phyloP scores from a whole-genome alignment of 2,797 vertebrate species.

The Mico argentatus region DNA sequence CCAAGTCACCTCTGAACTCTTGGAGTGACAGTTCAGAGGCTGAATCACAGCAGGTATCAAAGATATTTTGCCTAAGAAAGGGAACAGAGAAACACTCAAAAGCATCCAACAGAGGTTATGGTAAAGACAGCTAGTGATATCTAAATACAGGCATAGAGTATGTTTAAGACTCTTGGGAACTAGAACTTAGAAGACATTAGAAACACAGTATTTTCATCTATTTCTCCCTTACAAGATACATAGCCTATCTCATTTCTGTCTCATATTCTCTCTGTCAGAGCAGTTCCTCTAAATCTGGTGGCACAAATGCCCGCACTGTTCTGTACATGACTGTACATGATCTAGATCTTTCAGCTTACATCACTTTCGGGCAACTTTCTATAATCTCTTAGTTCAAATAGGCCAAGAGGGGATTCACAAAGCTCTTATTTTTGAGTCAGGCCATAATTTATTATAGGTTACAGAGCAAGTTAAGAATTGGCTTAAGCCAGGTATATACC shows the following conservation, averaged over 20 bases:
- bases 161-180: neutral
- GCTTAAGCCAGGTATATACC: neutral
- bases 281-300: neutral
- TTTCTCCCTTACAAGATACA: neutral
- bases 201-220: slow-evolving; percentile 37
- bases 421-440: neutral
- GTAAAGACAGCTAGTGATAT: neutral
- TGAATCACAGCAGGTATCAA: neutral
- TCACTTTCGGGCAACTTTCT: neutral
- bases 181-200: neutral
- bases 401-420: neutral
- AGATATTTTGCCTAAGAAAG: neutral
- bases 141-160: neutral
- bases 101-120: slow-evolving; percentile 7
- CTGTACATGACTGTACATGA: neutral
- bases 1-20: neutral
- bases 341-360: neutral
- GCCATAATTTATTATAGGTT: neutral
- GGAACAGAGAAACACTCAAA: neutral
- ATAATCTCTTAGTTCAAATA: neutral
- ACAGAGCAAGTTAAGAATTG: neutral
- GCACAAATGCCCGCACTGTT: neutral
- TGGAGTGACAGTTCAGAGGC: slow-evolving; percentile 30
- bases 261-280: slow-evolving; percentile 24
- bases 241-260: neutral